Percentiles rank a stretch among this genome's conserved stretches.
Evolutionary conservation across 2,113 vertebrate species (phyloP).

Genomic region (Eulemur macaco): DNA sequence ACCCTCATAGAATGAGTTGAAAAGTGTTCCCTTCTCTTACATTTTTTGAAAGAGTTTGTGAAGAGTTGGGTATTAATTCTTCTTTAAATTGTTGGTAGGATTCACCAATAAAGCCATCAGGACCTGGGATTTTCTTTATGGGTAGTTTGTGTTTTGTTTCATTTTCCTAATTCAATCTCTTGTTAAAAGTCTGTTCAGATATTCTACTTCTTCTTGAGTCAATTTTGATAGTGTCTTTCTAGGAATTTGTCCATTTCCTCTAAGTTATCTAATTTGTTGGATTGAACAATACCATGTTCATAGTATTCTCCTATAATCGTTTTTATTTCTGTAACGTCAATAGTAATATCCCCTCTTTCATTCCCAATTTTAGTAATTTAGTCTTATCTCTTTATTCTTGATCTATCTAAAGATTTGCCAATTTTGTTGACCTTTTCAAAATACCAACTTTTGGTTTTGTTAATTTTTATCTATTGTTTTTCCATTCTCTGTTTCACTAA

Average conservation of each 20-base stretch:
- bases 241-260: background rate
- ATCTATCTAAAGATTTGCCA: background rate
- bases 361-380: background rate
- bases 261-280: background rate
- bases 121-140: background rate
- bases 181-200: background rate
- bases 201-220: background rate
- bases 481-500: background rate
- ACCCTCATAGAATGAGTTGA: background rate
- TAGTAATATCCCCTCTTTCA: background rate
- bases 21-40: background rate
- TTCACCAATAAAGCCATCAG: background rate
- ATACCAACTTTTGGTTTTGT: background rate
- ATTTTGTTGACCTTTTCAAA: background rate
- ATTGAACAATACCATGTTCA: background rate
- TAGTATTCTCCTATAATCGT: background rate
- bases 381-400: background rate
- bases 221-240: background rate
- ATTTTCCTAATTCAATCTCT: background rate
- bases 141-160: background rate
- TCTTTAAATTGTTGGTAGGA: background rate
- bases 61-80: background rate
- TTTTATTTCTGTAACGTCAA: background rate
- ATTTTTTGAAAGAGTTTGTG: background rate
- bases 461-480: background rate